Conservation (phyloP, 1,140 invertebrate species). For the Myzus persicae region DNA sequence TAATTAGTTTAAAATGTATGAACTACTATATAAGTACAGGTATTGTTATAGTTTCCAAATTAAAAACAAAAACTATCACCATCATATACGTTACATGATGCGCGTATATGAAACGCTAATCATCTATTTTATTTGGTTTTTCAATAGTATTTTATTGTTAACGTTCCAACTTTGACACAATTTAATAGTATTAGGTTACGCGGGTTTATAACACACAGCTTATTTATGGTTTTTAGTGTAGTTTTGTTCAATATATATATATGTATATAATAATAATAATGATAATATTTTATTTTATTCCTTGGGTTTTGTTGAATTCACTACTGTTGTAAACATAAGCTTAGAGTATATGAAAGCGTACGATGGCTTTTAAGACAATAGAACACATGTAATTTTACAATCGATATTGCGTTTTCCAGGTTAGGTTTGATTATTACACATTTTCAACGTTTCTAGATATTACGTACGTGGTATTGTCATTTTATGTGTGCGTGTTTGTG, state of each 20-base stretch:
- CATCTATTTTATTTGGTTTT: background rate
- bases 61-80: background rate
- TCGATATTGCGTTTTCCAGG: conserved; percentile 38
- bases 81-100: background rate
- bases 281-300: background rate
- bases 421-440: conserved; percentile 18
- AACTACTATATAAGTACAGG: background rate
- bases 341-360: background rate
- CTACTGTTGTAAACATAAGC: background rate
- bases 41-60: background rate
- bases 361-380: background rate
- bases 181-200: background rate
- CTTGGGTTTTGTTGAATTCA: background rate
- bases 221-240: background rate
- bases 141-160: background rate
- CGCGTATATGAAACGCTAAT: background rate
- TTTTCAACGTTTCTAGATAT: background rate
- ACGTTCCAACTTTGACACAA: background rate
- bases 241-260: background rate
- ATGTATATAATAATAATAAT: background rate
- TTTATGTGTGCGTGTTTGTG: conserved; percentile 29
- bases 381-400: conserved; percentile 18
- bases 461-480: background rate
- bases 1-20: background rate
- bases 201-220: background rate